Base-by-base conservation (phyloP, 2,888 invertebrate genomes). In the Tenthredo notha region DNA sequence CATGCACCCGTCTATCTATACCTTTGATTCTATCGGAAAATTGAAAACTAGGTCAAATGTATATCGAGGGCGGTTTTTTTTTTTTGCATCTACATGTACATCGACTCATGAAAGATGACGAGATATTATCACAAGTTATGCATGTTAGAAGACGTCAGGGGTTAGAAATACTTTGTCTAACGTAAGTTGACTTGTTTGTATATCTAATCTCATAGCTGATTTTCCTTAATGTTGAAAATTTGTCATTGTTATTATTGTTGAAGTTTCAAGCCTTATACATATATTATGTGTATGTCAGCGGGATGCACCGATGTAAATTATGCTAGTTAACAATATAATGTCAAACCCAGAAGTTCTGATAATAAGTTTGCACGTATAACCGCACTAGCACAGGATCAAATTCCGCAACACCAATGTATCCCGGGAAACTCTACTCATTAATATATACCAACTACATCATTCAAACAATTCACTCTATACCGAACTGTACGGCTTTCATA, bases 301-400 rank as follows among this genome's bases (percentile, higher is more conserved):
- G 15, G 75, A 25, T 50, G 47, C 29, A 77, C n/a, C n/a, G 25
- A 10, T 21, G 78, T 61, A 61, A 61, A 61, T 61, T 61, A 61
- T 61, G n/a, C 21, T 61, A 80, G 80, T 61, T 80, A 80, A 80
- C 80, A 80, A 61, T 61, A 80, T 61, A 80, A 61, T 61, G 80
- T 80, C 80, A 80, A 80, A 18, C 10, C 40, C 80, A 58, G 50
- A 61, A 80, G 80, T 80, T 80, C 40, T 40, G 58, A 61, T 58
- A 5, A 40, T 61, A n/a, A n/a, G 21, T n/a, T 29, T 33, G 18
- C 33, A 54, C n/a, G 37, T 50, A 12, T 25, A 47, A 25, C 77
- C 50, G 1, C 15, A n/a, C n/a, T n/a, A 18, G 3, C 33, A 15
- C n/a, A 2, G 37, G 50, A 50, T 33, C 50, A 50, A 25, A 50